These are phyloP conservation scores for Drymonia ruficornis DNA, from an alignment of 2,888 invertebrate genomes.

Conservation along the genomic window DNA sequence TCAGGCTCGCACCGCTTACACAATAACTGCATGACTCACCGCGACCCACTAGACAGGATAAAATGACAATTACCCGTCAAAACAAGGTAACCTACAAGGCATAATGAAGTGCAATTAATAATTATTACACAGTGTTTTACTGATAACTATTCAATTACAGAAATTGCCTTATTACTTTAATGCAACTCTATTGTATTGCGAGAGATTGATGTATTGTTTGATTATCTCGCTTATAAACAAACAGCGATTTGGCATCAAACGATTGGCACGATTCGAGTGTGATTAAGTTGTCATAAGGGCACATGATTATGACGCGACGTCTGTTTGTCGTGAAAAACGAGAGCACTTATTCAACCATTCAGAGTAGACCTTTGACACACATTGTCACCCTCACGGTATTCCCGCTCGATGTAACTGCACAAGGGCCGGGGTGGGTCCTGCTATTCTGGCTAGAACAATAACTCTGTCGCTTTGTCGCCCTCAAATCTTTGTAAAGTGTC, in stretches of 20 bases:
- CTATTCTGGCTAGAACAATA: slow-evolving; percentile 58
- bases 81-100: slow-evolving; percentile 46
- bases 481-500: slow-evolving; percentile 76
- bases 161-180: slow-evolving; percentile 18
- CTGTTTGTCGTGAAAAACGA: slow-evolving; percentile 51
- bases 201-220: slow-evolving; percentile 15
- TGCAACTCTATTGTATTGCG: slow-evolving; percentile 14
- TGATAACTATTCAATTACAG: slow-evolving; percentile 14
- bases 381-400: slow-evolving; percentile 37
- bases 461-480: slow-evolving; percentile 62
- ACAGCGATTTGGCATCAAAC: slow-evolving; percentile 44
- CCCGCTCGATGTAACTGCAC: slow-evolving; percentile 37
- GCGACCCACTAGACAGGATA: slow-evolving; percentile 47
- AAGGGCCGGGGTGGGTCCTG: slow-evolving; percentile 47
- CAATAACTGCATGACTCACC: slow-evolving; percentile 52
- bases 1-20: slow-evolving; percentile 39
- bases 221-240: slow-evolving; percentile 27
- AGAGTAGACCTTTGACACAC: slow-evolving; percentile 41
- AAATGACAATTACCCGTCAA: slow-evolving; percentile 50
- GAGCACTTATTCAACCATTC: slow-evolving; percentile 50
- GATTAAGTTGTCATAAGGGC: slow-evolving; percentile 47
- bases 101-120: slow-evolving; percentile 18
- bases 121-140: background rate
- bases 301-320: slow-evolving; percentile 56
- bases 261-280: slow-evolving; percentile 57